These are phyloP conservation scores for Coccyzus lansbergi DNA, from an alignment of 2,797 vertebrate genomes.

Conservation along the genomic window DNA sequence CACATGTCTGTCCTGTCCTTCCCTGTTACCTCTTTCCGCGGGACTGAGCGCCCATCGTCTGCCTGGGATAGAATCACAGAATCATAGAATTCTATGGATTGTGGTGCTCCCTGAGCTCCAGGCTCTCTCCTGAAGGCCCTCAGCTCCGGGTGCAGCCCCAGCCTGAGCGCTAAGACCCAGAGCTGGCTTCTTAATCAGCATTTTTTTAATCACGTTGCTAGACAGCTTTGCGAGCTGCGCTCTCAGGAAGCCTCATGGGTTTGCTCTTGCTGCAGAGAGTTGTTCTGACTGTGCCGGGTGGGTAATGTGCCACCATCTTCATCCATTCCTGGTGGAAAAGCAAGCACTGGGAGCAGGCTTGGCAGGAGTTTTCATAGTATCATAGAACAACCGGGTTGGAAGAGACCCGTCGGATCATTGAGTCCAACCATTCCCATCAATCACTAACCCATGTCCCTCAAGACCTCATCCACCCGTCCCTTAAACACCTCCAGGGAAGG, in stretches of 20 bases:
- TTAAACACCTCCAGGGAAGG: no score
- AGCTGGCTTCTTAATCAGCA: neutral
- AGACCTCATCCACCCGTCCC: no score
- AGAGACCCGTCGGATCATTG: no score
- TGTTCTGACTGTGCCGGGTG: neutral
- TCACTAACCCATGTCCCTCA: no score
- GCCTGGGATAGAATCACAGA: no score
- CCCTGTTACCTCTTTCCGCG: neutral
- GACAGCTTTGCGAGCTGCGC: neutral
- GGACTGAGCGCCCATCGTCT: neutral
- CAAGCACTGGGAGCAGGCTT: neutral
- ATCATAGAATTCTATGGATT: no score
- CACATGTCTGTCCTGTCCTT: neutral
- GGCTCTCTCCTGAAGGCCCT: neutral
- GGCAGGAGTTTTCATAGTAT: no score
- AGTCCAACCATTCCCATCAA: no score
- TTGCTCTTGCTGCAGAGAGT: neutral
- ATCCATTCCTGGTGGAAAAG: neutral
- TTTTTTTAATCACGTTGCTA: neutral
- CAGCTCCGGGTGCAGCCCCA: neutral
- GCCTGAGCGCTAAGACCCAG: neutral
- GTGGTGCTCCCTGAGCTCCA: neutral
- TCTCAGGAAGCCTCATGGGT: rapidly evolving
- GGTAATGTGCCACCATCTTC: neutral
- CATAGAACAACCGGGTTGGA: no score